These are phyloP conservation scores for Drosophila melanosoma DNA, from an alignment of 2,888 invertebrate species.

Conservation along the genomic window DNA sequence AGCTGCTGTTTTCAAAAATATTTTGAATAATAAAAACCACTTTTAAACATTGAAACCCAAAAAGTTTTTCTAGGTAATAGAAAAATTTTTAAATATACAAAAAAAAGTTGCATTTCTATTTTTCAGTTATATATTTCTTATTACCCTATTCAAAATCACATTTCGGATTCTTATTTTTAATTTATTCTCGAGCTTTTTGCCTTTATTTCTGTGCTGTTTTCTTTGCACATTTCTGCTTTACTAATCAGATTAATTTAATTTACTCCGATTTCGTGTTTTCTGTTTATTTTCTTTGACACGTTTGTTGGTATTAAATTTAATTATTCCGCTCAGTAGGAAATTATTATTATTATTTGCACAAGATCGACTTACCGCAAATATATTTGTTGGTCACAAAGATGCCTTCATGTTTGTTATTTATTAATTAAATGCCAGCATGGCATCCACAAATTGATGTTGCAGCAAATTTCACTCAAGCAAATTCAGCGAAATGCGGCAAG, in stretches of 20 bases:
- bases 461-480: constrained; percentile 26
- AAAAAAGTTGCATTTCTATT: background rate
- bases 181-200: background rate
- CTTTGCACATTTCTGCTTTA: background rate
- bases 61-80: rapidly evolving
- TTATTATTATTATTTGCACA: background rate
- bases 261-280: no score
- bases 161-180: background rate
- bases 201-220: background rate
- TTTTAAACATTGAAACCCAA: background rate
- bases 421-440: constrained; percentile 40
- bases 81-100: background rate
- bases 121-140: background rate
- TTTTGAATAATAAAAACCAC: background rate
- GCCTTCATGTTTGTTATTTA: constrained; percentile 22
- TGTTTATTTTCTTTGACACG: no score
- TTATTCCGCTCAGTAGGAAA: background rate
- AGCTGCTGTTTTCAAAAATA: background rate
- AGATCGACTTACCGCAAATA: background rate
- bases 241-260: background rate
- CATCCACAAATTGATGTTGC: constrained; percentile 44
- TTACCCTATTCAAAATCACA: background rate
- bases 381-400: background rate
- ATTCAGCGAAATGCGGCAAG: constrained; percentile 9
- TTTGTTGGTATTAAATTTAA: background rate